phyloP scores from a whole-genome alignment of 2,113 vertebrate species.

The Ramphastos sulfuratus region DNA sequence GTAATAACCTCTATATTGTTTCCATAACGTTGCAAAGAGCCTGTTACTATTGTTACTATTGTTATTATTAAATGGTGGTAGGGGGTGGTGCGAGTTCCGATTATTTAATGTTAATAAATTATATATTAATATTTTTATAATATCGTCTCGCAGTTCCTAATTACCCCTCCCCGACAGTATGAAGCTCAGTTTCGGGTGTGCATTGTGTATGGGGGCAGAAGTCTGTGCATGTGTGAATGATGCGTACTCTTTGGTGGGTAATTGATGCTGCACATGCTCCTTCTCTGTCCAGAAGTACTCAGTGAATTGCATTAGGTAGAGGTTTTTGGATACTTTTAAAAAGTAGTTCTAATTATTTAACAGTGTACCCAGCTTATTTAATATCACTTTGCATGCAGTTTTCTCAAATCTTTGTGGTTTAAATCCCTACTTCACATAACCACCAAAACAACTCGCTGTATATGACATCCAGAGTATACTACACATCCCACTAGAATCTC shows the following conservation, averaged over 20 bases:
- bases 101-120: too few species aligned
- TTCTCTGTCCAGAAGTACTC: background rate
- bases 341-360: background rate
- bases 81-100: too few species aligned
- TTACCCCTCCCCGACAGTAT: too few species aligned
- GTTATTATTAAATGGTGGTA: too few species aligned
- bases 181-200: background rate
- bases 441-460: background rate
- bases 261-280: background rate
- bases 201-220: background rate
- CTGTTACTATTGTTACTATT: too few species aligned
- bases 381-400: background rate
- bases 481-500: background rate
- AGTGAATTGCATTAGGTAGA: background rate
- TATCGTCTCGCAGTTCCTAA: too few species aligned
- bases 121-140: too few species aligned
- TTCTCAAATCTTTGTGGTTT: slow-evolving; percentile 10
- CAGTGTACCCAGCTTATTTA: background rate
- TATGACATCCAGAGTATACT: background rate
- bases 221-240: background rate
- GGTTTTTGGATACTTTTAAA: background rate
- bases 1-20: too few species aligned
- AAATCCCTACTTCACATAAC: slow-evolving; percentile 10
- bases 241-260: background rate
- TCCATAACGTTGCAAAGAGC: too few species aligned